Base-by-base conservation (phyloP, 64 coral and sea anemone species). In the Porites lutea region DNA sequence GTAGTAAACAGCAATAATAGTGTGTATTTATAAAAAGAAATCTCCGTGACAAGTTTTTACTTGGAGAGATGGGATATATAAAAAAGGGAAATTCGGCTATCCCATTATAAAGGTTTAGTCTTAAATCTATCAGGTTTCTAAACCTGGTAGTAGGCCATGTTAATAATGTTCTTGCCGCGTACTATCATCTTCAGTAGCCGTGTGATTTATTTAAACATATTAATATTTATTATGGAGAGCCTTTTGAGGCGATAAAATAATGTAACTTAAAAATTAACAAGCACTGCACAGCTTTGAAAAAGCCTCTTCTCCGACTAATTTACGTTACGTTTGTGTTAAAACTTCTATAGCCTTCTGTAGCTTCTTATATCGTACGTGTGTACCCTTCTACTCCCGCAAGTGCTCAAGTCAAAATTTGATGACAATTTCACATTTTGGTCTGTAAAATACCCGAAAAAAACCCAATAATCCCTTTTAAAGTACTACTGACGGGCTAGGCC, bases 151-250 rank as follows among this genome's bases (percentile, higher is more conserved):
- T 37, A 37, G 27, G 27, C 27, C 27, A 37, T 37, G 27, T 37
- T 37, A 37, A 37, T 37, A 37, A 37, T 37, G 27, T 37, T 37
- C 27, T 37, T 37, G 27, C 1, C 27, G 16, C 3, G 14, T 2
- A 18, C 5, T 49, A n/a, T 71, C 21, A 7, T 44, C 8, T 76
- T 19, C 47, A 48, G 19, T 50, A 48, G 73, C 47, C 47, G 7
- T 48, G 2, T 76, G 18, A 76, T 18, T 76, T 76, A 76, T 76
- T 76, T 76, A 68, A 18, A 8, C 15, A 61, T 51, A 47, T 3
- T 68, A 52, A 67, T 84, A 84, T 84, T 84, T 84, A 84, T 84
- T 84, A 47, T 69, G 8, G 48, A 22, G 47, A 10, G 47, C 62
- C 81, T 68, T 68, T 47, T 20, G 14, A 19, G 81, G 47, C 45